phyloP scores from a whole-genome alignment of 2,888 invertebrate species.

The Drosophila fungiperda region DNA sequence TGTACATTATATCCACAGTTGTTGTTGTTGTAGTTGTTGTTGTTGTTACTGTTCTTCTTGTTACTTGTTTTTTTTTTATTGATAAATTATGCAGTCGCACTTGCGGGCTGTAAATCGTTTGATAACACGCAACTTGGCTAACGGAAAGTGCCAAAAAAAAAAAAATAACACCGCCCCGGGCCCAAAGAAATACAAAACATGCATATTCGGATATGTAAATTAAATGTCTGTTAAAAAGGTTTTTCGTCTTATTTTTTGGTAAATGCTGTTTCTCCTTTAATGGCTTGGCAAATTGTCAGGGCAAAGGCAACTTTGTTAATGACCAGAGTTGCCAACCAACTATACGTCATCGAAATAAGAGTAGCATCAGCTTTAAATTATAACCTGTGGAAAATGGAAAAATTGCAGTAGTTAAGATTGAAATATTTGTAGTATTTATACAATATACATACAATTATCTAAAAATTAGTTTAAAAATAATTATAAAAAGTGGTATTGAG shows the following conservation, averaged over 20 bases:
- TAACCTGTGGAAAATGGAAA: too few relatives aligned
- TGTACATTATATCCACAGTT: slow-evolving; percentile 52
- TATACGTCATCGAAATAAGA: background rate
- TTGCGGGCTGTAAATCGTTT: slow-evolving; percentile 77
- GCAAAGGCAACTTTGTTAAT: slow-evolving; percentile 14
- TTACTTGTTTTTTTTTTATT: slow-evolving; percentile 59
- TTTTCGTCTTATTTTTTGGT: slow-evolving; percentile 9
- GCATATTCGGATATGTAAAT: slow-evolving; percentile 54
- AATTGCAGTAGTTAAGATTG: too few relatives aligned
- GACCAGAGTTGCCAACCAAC: slow-evolving; percentile 6
- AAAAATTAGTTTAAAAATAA: too few relatives aligned
- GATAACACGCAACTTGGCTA: slow-evolving; percentile 76
- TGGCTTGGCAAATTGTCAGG: slow-evolving; percentile 20
- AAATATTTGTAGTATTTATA: too few relatives aligned
- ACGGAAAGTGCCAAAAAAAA: slow-evolving; percentile 72
- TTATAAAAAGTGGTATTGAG: background rate
- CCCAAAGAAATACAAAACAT: slow-evolving; percentile 12
- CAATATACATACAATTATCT: too few relatives aligned
- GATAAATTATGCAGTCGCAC: slow-evolving; percentile 79
- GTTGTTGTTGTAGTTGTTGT: slow-evolving; percentile 33
- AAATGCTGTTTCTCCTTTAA: slow-evolving; percentile 7
- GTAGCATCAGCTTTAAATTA: background rate
- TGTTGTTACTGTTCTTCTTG: slow-evolving; percentile 25
- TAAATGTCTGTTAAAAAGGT: slow-evolving; percentile 49
- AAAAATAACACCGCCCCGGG: slow-evolving; percentile 5